Conservation (phyloP, 2,113 vertebrate genomes). For the Propithecus coquereli region DNA sequence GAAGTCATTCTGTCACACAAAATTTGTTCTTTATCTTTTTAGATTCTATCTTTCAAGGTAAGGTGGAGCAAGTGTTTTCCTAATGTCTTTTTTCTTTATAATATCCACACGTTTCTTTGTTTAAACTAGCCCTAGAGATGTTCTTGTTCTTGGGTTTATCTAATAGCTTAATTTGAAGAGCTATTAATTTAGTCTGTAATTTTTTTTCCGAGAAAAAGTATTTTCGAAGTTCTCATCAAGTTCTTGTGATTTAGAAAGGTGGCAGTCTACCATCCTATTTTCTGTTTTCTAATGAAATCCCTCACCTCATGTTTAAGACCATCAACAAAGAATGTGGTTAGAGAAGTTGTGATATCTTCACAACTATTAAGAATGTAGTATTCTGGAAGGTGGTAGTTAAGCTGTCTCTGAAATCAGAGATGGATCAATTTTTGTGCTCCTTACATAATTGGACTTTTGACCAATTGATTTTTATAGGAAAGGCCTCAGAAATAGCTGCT, state of each 20-base stretch:
- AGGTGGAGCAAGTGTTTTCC: neutral
- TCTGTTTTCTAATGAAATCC: conserved; percentile 19
- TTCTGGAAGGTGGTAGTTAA: neutral
- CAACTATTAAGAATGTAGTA: neutral
- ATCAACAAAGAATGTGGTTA: neutral
- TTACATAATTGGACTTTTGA: neutral
- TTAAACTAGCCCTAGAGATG: neutral
- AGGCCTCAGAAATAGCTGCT: neutral
- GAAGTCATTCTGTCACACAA: neutral
- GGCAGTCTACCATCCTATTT: neutral
- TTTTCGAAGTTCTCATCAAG: neutral
- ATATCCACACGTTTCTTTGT: neutral
- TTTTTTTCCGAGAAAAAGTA: conserved; percentile 7
- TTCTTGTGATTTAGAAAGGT: neutral
- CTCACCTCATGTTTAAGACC: neutral
- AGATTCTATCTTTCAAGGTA: neutral
- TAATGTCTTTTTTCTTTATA: neutral
- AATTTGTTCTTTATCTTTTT: neutral
- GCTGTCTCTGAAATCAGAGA: neutral
- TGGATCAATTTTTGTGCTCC: neutral
- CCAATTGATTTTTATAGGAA: neutral
- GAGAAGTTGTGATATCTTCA: neutral
- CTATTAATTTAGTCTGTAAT: neutral
- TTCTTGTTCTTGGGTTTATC: conserved; percentile 1
- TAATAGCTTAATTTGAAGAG: neutral